Conservation (phyloP, 1,140 invertebrate species). For the Acromyrmex heyeri region DNA sequence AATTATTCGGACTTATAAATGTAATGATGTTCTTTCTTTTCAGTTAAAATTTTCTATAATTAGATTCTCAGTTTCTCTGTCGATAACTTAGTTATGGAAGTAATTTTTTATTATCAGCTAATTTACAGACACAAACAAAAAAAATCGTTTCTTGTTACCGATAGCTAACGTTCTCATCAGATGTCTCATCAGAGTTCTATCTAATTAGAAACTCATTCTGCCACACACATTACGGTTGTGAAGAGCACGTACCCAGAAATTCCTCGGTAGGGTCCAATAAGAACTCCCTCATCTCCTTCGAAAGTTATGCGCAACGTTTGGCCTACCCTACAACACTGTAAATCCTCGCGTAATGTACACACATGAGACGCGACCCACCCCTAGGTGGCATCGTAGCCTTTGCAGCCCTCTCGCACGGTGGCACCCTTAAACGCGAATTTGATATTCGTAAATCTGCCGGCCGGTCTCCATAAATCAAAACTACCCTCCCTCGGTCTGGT, state of each 20-base stretch:
- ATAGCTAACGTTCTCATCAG: background rate
- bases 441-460: conserved; percentile 86
- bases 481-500: conserved; percentile 76
- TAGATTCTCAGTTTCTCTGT: background rate
- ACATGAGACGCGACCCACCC: conserved; percentile 73
- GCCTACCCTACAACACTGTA: conserved; percentile 74
- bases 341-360: conserved; percentile 78
- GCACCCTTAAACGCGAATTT: conserved; percentile 84
- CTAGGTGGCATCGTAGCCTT: conserved; percentile 74
- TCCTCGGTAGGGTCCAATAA: conserved; percentile 60
- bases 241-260: conserved; percentile 45
- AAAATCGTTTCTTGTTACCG: background rate
- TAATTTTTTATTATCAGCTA: background rate
- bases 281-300: conserved; percentile 66
- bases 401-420: conserved; percentile 20
- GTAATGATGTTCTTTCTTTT: background rate
- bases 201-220: conserved; percentile 66
- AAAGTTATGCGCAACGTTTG: conserved; percentile 77
- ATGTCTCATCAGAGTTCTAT: background rate
- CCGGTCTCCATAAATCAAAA: conserved; percentile 86
- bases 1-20: background rate
- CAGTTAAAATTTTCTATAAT: background rate
- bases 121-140: background rate
- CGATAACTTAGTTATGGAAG: background rate
- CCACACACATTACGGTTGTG: background rate